Evolutionary conservation across 2,797 vertebrate genomes (phyloP).

Genomic region (Tapirus indicus): DNA sequence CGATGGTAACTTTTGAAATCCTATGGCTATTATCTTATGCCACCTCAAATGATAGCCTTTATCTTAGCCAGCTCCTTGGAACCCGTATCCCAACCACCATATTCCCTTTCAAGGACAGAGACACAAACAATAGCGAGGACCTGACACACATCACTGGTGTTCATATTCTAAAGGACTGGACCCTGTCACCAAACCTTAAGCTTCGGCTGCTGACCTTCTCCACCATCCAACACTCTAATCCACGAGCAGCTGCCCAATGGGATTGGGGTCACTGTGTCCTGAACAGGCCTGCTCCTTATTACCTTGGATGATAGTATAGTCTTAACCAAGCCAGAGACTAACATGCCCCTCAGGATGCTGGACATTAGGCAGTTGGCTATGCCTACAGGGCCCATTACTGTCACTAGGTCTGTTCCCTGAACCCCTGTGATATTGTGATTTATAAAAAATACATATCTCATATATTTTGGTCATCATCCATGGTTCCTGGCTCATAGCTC

Average conservation of each 20-base stretch:
- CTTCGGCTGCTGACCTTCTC: background rate
- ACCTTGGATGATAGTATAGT: background rate
- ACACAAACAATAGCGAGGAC: background rate
- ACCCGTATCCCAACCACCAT: background rate
- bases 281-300: background rate
- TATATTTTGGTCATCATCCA: too few species aligned
- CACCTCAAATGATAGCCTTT: background rate
- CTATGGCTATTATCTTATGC: background rate
- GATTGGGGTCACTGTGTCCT: background rate
- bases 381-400: background rate
- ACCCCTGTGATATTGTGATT: too few species aligned
- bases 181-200: background rate
- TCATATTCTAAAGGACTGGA: background rate
- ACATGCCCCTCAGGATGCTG: background rate
- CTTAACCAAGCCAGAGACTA: background rate
- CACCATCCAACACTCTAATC: too few species aligned
- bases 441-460: too few species aligned
- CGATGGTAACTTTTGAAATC: background rate
- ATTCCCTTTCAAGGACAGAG: background rate
- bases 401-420: background rate
- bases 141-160: too few species aligned
- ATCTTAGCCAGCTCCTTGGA: background rate
- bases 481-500: too few species aligned
- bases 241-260: too few species aligned
- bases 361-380: background rate